phyloP scores from a whole-genome alignment of 2,797 vertebrate species.

The Lithobates pipiens region DNA sequence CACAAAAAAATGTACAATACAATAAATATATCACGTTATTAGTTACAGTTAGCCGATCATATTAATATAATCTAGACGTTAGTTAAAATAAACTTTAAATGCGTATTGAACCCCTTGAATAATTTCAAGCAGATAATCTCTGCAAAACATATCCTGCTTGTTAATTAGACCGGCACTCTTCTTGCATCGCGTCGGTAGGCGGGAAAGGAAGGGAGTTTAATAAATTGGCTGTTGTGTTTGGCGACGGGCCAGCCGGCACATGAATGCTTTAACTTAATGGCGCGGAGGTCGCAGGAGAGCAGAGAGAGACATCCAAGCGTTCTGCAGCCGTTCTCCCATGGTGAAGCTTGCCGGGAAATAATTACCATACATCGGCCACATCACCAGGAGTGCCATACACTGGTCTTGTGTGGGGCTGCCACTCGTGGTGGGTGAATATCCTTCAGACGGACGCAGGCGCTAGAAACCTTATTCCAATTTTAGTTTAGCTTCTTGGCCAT shows the following conservation, averaged over 20 bases:
- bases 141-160: too few species aligned
- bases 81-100: too few species aligned
- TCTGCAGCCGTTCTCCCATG: conserved; percentile 13
- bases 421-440: conserved; percentile 14
- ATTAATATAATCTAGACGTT: too few species aligned
- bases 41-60: too few species aligned
- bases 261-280: conserved; percentile 63
- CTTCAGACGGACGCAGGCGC: too few species aligned
- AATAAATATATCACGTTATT: too few species aligned
- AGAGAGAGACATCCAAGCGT: conserved; percentile 63
- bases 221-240: conserved; percentile 70
- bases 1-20: too few species aligned
- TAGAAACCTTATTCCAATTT: too few species aligned
- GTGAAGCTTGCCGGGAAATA: not conserved
- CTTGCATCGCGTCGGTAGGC: conserved; percentile 63
- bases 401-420: not conserved
- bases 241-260: conserved; percentile 67
- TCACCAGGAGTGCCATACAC: not conserved
- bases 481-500: too few species aligned
- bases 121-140: too few species aligned
- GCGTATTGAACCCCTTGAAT: too few species aligned
- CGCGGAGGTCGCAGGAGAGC: conserved; percentile 65
- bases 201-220: conserved; percentile 74
- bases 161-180: too few species aligned
- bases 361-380: not conserved